Evolutionary conservation across 1,140 invertebrate species (phyloP).

Genomic region (Drosophila orena): DNA sequence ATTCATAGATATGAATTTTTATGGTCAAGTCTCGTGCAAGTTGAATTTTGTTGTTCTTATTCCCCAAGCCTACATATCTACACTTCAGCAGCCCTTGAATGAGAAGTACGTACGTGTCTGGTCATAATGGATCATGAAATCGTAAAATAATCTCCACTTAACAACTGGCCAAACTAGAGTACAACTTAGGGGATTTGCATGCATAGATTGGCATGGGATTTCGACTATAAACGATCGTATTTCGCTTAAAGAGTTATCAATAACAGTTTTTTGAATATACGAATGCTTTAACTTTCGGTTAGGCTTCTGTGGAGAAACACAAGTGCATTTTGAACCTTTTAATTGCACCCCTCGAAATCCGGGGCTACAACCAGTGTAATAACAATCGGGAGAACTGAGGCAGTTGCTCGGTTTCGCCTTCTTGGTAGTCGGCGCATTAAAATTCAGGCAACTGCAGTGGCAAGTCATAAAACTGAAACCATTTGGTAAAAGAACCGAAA

Average conservation of each 20-base stretch:
- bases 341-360: neutral
- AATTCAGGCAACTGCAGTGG: constrained; percentile 77
- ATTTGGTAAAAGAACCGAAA: constrained; percentile 51
- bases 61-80: neutral
- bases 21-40: constrained; percentile 34
- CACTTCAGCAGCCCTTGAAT: constrained; percentile 17
- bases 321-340: neutral
- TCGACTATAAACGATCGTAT: too few species aligned
- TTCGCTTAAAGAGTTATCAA: too few species aligned
- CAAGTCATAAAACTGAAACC: constrained; percentile 69
- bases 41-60: constrained; percentile 1
- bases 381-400: constrained; percentile 31
- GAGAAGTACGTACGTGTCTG: constrained; percentile 33
- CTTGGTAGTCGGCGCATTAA: constrained; percentile 70
- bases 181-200: too few species aligned
- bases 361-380: constrained; percentile 29
- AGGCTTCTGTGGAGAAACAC: neutral
- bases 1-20: constrained; percentile 51
- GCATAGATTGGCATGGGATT: too few species aligned
- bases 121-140: constrained; percentile 25
- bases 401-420: constrained; percentile 37
- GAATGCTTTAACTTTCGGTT: neutral
- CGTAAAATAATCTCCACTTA: too few species aligned
- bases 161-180: too few species aligned
- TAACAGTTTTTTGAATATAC: too few species aligned